These are phyloP conservation scores for Crocodylus rhombifer DNA, from an alignment of 2,797 vertebrate genomes.

Conservation along the genomic window DNA sequence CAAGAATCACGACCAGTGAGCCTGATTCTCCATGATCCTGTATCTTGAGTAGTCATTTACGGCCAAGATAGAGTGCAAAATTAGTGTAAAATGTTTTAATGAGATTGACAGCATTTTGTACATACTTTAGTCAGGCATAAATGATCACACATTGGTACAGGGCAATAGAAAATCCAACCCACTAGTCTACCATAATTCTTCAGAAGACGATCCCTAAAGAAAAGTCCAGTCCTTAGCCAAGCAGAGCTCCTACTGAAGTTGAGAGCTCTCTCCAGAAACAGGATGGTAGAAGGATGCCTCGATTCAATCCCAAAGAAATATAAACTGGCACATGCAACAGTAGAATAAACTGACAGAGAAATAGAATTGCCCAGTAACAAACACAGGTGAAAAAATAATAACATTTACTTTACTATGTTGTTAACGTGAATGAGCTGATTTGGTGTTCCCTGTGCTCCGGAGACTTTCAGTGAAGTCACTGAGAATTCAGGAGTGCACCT, in stretches of 20 bases:
- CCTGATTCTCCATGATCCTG: not conserved
- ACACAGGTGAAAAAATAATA: not conserved
- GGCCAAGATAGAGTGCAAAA: not conserved
- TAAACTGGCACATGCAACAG: not conserved
- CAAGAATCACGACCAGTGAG: not conserved
- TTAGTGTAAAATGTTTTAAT: not conserved
- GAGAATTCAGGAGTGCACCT: fast-evolving
- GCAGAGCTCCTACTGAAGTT: not conserved
- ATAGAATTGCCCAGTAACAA: not conserved
- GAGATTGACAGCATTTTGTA: not conserved
- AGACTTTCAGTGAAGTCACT: not conserved
- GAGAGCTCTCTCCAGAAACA: not conserved
- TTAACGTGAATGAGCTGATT: not conserved
- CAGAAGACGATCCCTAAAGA: not conserved
- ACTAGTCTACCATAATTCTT: no score
- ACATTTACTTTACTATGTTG: not conserved
- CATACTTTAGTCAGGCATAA: not conserved
- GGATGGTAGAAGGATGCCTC: not conserved
- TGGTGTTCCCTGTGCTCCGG: not conserved
- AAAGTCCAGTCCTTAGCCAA: not conserved
- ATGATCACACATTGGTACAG: not conserved
- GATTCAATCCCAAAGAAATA: not conserved
- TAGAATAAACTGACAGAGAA: not conserved
- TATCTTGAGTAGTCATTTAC: not conserved
- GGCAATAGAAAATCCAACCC: not conserved